Base-by-base conservation (phyloP, 2,888 invertebrate genomes). In the Limnephilus marmoratus region DNA sequence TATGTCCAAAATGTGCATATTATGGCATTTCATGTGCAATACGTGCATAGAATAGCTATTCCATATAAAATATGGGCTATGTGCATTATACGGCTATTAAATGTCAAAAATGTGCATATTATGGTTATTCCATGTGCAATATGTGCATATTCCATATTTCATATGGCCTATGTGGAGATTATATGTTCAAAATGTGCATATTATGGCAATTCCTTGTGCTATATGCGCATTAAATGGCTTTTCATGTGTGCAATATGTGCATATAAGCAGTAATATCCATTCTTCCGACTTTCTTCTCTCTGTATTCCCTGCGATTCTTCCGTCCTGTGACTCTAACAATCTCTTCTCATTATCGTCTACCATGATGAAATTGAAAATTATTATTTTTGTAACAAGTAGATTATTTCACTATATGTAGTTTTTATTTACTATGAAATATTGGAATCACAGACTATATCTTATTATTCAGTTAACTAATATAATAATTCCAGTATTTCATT, bases 321-420 rank as follows among this genome's bases (percentile, higher is more conserved):
- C 24, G 68, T 83, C 83, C 37, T 83, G 34, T 41, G 83, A 83
- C 83, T 83, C 37, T 83, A 41, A 37, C 83, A 83, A 83, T 37
- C 15, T 83, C 37, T 83, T 83, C 37, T 83, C 37, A 34, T 83
- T 37, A 37, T 83, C 24, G 15, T 83, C 24, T 34, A 37, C 83
- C 37, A 11, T 37, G 24, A 37, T 83, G 37, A 37, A 68, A 68
- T 24, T 68, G 18, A 68, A 68, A 18, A n/a, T 68, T 68, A 68
- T 68, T 9, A 68, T 68, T 68, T 68, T 24, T 68, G 18, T n/a
- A 68, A n/a, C 68, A 68, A 68, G 68, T 68, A 68, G 68, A 68
- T 68, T 68, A 68, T 68, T 68, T 53, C 15, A 15, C 7, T 49
- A 49, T 24, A 18, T 24, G n/a, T 68, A 68, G 9, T 68, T 68